phyloP scores from a whole-genome alignment of 2,113 vertebrate genomes.

The Sminthopsis crassicaudata region DNA sequence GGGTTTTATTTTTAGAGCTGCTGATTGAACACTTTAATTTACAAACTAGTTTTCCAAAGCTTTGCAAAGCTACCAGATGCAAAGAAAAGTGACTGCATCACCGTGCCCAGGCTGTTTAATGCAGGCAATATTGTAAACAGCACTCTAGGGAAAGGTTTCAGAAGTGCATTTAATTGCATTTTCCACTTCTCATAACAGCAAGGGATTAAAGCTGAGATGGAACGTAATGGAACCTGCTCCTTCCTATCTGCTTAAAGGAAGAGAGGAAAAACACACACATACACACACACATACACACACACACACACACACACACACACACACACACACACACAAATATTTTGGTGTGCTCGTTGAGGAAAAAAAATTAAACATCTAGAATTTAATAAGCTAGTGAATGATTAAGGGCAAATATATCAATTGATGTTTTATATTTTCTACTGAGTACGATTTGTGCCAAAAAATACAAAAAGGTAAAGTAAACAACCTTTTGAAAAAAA shows the following conservation, averaged over 20 bases:
- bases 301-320: no score
- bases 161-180: constrained; percentile 86
- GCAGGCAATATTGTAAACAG: constrained; percentile 77
- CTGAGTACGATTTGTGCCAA: neutral
- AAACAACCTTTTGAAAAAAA: neutral
- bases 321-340: neutral
- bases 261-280: constrained; percentile 52
- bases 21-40: constrained; percentile 65
- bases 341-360: constrained; percentile 57
- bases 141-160: constrained; percentile 80
- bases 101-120: constrained; percentile 72
- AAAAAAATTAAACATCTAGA: constrained; percentile 13
- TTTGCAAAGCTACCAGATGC: constrained; percentile 63
- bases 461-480: neutral
- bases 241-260: constrained; percentile 70
- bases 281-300: constrained; percentile 18
- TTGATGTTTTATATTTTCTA: constrained; percentile 36
- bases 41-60: constrained; percentile 50
- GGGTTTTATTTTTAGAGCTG: constrained; percentile 51
- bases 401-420: constrained; percentile 62
- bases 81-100: constrained; percentile 50
- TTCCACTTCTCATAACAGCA: constrained; percentile 82
- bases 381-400: constrained; percentile 61
- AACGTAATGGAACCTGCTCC: constrained; percentile 78
- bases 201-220: constrained; percentile 83